Evolutionary conservation across 1,140 invertebrate genomes (phyloP), one percentile per base, ranked within the genome.

Genomic region (Drosophila sechellia): DNA sequence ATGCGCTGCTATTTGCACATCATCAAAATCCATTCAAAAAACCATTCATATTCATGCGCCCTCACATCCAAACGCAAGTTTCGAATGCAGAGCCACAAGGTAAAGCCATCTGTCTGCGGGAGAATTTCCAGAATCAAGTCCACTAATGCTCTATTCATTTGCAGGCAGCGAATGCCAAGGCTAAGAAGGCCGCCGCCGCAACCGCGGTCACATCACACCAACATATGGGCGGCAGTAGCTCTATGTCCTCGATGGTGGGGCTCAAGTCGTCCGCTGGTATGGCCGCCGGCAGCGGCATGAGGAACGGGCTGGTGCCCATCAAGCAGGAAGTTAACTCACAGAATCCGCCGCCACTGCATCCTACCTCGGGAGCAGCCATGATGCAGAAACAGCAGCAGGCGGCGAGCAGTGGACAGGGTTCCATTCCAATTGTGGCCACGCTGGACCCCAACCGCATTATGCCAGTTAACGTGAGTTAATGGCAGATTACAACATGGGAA

Each of bases 361-460:
- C 92, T 43, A 91, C 79, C 22, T 78, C 64, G 1, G 71, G 78
- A 5, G 63, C 79, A 10, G 39, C 68, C 27, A 39, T 90, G 66
- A 42, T 87, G 52, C 93, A 92, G 45, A 90, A 69, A 79, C 79
- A 93, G 17, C 90, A 90, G 61, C 81, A 87, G 59, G 55, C 72
- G 13, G 35, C 74, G 6, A 37, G 57, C 11, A 50, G 66, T 31
- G 76, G 84, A 11, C 87, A 87, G 50, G 54, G 78, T n/a, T 90
- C 93, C 13, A 91, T 90, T 76, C 92, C 87, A 42, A 84, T 91
- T 57, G 91, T 92, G 5, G 84, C 92, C 34, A 92, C 91, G 37
- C 55, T 92, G 45, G 92, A 92, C 79, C 92, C 92, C 49, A 91
- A 91, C 70, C 91, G 91, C 87, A 91, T 92, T 13, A 92, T 92